Evolutionary conservation across 2,888 invertebrate species (phyloP), one percentile per base, ranked within the genome.

Genomic region (Trypoxylon attenuatum): DNA sequence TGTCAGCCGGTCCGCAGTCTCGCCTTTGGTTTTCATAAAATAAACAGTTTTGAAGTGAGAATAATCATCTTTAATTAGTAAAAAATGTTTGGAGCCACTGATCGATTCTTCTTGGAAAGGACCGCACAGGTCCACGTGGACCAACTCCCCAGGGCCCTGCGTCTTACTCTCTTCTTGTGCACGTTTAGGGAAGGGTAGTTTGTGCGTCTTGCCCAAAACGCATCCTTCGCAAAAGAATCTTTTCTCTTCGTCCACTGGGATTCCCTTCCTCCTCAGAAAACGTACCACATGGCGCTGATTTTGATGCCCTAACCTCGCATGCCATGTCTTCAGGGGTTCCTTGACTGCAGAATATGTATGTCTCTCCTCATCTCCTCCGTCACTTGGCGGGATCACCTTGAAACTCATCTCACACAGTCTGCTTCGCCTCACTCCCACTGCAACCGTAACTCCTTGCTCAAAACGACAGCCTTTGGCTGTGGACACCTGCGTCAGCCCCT

Each of bases 251-350:
- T 43, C 15, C 1, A 53, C 21, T 19, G 13, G 1, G 3, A 43
- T 22, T 43, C 29, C 23, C 2, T 13, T n/a, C 2, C 19, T 29
- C 1, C 49, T 47, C 19, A 72, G 27, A 2, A 54, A 41, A 6
- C 56, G 41, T 19, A 53, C 63, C 6, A 68, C 58, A 5, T 66
- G 29, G 8, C n/a, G 25, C 0, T 8, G 1, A 19, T 73, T 69
- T 42, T 71, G 69, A 21, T 71, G 68, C 0, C 59, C 73, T 3
- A 75, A 5, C n/a, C 39, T 60, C 22, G 65, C 45, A 43, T 68
- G 67, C 71, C 68, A 66, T 2, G 16, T 15, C 5, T 57, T 13
- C 4, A 68, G n/a, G n/a, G n/a, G n/a, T n/a, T n/a, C n/a, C n/a
- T n/a, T n/a, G n/a, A n/a, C n/a, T n/a, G n/a, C n/a, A n/a, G n/a